A percentile compares a stretch with the other conserved stretches of the same genome.
Conservation (phyloP, 2,888 invertebrate species). For the Plebejus argus region DNA sequence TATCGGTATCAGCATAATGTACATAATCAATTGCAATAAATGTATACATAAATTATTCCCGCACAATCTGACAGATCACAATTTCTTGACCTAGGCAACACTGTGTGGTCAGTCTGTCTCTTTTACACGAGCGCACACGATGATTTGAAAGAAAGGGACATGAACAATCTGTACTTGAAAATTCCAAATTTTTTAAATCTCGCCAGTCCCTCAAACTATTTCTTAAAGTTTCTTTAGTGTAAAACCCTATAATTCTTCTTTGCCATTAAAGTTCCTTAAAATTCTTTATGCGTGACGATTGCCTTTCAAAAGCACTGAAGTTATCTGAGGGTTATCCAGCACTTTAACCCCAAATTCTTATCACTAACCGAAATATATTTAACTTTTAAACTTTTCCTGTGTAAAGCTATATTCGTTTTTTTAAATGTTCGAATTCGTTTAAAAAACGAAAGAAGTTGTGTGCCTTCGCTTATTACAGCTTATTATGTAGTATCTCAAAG, state of each 20-base stretch:
- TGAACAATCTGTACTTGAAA: not conserved
- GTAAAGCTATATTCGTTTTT: not conserved
- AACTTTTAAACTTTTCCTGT: not conserved
- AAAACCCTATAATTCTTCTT: not conserved
- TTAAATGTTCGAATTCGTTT: not conserved
- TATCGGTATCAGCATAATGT: constrained; percentile 31
- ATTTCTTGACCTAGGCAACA: constrained; percentile 16
- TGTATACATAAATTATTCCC: constrained; percentile 26
- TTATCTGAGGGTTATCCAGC: not conserved
- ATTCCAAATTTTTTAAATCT: not conserved
- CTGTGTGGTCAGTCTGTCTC: constrained; percentile 9
- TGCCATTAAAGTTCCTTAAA: not conserved
- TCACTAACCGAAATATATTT: not conserved
- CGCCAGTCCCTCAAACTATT: not conserved
- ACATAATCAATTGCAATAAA: constrained; percentile 34
- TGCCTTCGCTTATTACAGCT: not conserved
- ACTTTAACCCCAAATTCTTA: constrained; percentile 4
- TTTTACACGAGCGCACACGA: not conserved
- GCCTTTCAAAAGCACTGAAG: not conserved
- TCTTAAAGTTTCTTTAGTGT: not conserved
- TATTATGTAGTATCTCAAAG: no score
- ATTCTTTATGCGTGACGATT: not conserved
- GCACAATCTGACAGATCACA: constrained; percentile 30
- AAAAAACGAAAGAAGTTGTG: not conserved
- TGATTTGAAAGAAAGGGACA: not conserved